phyloP scores from a whole-genome alignment of 2,113 vertebrate genomes.

The Ailurus styani region DNA sequence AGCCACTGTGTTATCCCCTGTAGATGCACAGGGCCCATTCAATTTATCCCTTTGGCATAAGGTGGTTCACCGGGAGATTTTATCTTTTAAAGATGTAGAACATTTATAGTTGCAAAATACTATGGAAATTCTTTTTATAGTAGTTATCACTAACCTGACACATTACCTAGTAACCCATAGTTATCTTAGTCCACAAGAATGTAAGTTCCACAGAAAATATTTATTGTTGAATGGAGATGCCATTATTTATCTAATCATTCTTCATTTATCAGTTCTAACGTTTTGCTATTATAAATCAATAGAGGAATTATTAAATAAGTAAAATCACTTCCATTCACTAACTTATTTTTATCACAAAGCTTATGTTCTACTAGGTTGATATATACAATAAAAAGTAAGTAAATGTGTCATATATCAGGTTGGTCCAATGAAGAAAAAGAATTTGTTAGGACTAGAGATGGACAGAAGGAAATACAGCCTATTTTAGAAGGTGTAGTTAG shows the following conservation, averaged over 20 bases:
- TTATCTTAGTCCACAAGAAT: background rate
- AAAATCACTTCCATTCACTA: background rate
- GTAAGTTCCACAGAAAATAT: background rate
- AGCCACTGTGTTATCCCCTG: background rate
- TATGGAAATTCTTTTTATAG: background rate
- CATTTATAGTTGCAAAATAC: background rate
- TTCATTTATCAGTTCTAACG: background rate
- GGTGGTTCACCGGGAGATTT: background rate
- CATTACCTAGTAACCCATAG: background rate
- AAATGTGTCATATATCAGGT: background rate
- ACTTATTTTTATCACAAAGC: background rate
- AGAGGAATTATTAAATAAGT: background rate
- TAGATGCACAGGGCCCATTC: background rate
- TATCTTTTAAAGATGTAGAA: background rate
- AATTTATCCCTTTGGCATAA: background rate
- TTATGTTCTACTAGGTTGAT: background rate
- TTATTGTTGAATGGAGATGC: background rate
- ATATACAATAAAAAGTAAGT: background rate
- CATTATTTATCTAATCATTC: background rate
- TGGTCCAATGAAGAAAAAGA: background rate
- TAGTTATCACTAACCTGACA: background rate
- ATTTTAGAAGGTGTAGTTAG: background rate
- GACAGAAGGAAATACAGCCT: background rate
- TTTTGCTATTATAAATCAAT: background rate
- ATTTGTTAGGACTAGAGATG: background rate